Percentiles rank a stretch among this genome's conserved stretches.
These are phyloP conservation scores for Leptopilina syphax DNA, from an alignment of 2,888 invertebrate species.

Conservation along the genomic window DNA sequence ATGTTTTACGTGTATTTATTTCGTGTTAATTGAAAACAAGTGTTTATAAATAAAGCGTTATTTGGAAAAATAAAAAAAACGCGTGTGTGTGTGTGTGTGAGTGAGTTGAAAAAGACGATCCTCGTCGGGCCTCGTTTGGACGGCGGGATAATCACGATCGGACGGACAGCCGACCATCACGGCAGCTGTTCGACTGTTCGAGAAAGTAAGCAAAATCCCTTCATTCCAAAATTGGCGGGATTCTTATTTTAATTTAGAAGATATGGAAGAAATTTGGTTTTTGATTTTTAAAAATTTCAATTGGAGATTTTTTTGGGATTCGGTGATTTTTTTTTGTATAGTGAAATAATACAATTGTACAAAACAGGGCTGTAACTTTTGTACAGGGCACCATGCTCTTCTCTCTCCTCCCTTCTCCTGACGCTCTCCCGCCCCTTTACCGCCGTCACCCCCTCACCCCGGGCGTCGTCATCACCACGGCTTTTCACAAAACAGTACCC, in stretches of 20 bases:
- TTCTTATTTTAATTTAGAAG: neutral
- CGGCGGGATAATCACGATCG: constrained; percentile 50
- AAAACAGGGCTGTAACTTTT: constrained; percentile 19
- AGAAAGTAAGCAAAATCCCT: constrained; percentile 49
- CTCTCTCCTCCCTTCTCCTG: constrained; percentile 31
- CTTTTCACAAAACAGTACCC: constrained; percentile 34
- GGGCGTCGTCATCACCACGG: constrained; percentile 10
- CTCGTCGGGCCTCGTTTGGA: constrained; percentile 51
- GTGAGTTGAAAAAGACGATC: constrained; percentile 1
- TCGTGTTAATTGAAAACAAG: neutral
- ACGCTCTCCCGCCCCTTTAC: constrained; percentile 16
- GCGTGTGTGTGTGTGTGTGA: neutral
- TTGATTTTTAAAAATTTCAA: neutral
- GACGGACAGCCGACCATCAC: constrained; percentile 49
- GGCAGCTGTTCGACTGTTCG: constrained; percentile 52
- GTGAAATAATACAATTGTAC: constrained; percentile 6
- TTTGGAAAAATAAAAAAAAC: neutral
- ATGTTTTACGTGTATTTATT: constrained; percentile 17
- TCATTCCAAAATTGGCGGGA: constrained; percentile 25
- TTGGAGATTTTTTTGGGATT: neutral
- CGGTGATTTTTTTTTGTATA: neutral
- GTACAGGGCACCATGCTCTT: constrained; percentile 18
- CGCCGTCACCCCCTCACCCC: neutral
- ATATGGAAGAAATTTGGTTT: neutral
- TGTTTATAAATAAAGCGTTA: constrained; percentile 19